phyloP scores from a whole-genome alignment of 92 coral and sea anemone genomes.

The Heteractis magnifica region DNA sequence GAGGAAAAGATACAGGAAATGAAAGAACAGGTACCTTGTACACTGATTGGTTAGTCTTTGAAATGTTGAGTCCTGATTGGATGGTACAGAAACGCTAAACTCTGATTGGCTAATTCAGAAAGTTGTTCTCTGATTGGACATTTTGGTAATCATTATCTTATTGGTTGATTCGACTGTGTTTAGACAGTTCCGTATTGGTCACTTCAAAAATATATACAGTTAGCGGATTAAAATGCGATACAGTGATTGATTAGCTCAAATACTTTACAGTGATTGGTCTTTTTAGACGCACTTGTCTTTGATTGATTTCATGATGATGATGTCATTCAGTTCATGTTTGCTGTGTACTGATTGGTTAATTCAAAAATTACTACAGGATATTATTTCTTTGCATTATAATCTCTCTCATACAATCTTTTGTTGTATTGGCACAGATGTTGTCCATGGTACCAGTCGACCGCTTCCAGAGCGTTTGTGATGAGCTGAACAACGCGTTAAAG shows the following conservation, averaged over 20 bases:
- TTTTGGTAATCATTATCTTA: no score
- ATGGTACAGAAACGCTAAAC: background rate
- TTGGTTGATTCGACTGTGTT: no score
- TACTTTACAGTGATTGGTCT: background rate
- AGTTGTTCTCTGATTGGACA: no score
- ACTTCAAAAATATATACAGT: background rate
- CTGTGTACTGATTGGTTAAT: background rate
- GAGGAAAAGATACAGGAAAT: constrained; percentile 71
- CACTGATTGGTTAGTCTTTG: background rate
- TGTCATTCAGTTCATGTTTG: no score
- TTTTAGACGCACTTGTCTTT: no score
- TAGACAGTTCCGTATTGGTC: no score
- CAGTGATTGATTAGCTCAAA: background rate
- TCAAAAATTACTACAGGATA: background rate
- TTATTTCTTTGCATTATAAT: background rate
- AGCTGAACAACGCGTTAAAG: constrained; percentile 87
- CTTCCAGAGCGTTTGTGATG: constrained; percentile 91
- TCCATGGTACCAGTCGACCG: constrained; percentile 86
- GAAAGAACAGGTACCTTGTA: constrained; percentile 62
- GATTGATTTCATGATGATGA: no score
- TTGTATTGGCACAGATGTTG: constrained; percentile 56
- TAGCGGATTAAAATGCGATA: constrained; percentile 19
- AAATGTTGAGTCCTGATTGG: background rate
- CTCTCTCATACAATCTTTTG: background rate
- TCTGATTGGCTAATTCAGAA: background rate